These are phyloP conservation scores for Formica aserva DNA, from an alignment of 2,888 invertebrate genomes.

Conservation along the genomic window DNA sequence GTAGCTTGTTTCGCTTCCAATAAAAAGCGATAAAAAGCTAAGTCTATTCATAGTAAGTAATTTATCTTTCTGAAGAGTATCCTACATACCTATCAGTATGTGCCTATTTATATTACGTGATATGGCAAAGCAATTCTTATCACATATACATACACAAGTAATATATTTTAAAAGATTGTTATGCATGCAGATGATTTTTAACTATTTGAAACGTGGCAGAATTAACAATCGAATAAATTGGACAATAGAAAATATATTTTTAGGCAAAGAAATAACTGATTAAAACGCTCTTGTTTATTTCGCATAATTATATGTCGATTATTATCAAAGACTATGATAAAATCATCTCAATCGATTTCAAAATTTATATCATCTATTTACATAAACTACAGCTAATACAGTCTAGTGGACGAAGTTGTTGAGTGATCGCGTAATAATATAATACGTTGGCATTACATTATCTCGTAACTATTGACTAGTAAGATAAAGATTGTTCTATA, in stretches of 20 bases:
- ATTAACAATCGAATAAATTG: neutral
- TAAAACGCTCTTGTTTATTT: neutral
- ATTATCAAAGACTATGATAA: neutral
- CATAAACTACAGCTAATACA: neutral
- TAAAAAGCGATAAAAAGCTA: neutral
- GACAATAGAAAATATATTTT: neutral
- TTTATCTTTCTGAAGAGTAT: neutral
- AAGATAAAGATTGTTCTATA: neutral
- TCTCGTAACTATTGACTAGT: neutral
- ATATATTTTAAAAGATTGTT: neutral
- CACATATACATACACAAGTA: neutral
- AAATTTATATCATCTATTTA: constrained; percentile 8
- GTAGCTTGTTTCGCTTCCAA: neutral
- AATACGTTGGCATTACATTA: constrained; percentile 23
- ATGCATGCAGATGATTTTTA: neutral
- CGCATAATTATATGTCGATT: neutral
- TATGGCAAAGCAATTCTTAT: neutral
- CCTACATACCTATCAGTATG: neutral
- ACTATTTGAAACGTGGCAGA: neutral
- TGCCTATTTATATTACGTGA: neutral
- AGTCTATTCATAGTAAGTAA: neutral
- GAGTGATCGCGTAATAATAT: neutral
- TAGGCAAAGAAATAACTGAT: neutral
- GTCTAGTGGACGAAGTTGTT: neutral
- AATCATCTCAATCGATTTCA: neutral